Conservation (phyloP, 92 coral and sea anemone species). For the Porites cylindrica region DNA sequence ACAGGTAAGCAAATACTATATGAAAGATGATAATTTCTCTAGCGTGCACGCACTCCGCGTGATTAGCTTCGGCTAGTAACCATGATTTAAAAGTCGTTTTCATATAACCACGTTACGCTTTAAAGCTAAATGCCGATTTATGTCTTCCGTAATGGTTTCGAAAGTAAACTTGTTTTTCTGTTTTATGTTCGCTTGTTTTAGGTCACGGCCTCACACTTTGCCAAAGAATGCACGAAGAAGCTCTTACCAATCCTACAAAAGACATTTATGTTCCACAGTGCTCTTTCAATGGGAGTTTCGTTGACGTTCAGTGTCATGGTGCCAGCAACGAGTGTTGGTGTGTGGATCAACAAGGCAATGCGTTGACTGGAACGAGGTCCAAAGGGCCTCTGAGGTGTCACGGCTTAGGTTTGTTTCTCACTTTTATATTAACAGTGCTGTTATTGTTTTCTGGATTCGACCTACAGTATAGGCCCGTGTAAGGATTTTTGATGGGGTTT, state of each 20-base stretch:
- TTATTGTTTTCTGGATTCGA: not conserved
- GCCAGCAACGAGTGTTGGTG: conserved; percentile 88
- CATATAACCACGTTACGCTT: no score
- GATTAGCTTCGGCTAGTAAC: no score
- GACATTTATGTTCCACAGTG: conserved; percentile 75
- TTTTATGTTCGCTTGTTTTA: not conserved
- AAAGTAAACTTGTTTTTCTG: no score
- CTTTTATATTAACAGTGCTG: not conserved
- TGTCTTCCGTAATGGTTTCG: no score
- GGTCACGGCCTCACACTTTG: conserved; percentile 76
- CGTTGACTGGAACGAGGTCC: conserved; percentile 69
- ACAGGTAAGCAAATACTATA: conserved; percentile 45
- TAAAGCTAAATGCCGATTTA: no score
- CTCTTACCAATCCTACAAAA: conserved; percentile 38
- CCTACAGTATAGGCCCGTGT: not conserved
- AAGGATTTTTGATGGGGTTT: not conserved
- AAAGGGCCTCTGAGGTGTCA: conserved; percentile 66
- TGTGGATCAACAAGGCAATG: conserved; percentile 72
- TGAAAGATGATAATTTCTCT: not conserved
- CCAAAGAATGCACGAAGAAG: conserved; percentile 77
- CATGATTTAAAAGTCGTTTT: no score
- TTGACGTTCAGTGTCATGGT: conserved; percentile 81
- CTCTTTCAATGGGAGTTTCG: conserved; percentile 68
- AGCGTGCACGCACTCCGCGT: no score
- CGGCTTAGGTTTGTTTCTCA: conserved; percentile 52